Base-by-base conservation (phyloP, 2,113 vertebrate species). In the Sapayoa aenigma region DNA sequence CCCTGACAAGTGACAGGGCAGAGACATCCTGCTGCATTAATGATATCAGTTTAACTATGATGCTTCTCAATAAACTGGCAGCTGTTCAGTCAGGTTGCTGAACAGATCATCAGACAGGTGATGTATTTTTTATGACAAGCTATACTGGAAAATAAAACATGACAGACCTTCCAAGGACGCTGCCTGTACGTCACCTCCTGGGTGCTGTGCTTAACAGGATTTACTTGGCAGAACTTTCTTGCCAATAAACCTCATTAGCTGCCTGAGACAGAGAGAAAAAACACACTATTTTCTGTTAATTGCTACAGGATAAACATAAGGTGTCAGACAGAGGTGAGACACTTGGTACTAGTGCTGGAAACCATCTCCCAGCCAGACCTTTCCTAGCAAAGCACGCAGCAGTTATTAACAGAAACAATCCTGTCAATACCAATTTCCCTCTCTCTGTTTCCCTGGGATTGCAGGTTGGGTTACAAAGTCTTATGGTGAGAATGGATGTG, bases 171-270 rank as follows among this genome's bases (percentile, higher is more conserved):
- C 52, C 80, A 63, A 91, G 80, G 80, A 42, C 65, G 75, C 42
- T 82, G 80, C 68, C 86, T 96, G 12, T 71, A 87, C 69, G 74
- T 72, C 58, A 52, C 53, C 74, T 90, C 77, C 15, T 0, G 25
- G 75, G 58, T 31, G 58, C 69, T 91, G 39, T 41, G 55, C 65
- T 87, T 76, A 87, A 79, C 59, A 58, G 58, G 50, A 71, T 89
- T 94, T 73, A 79, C 83, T 82, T 87, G 62, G 78, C 73, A 82
- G 62, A 73, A 88, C 53, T 81, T 92, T 85, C 66, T 87, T 89
- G 95, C 80, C 95, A 95, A 73, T 53, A 82, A 92, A 73, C 49
- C 65, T 93, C 49, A 66, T 94, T 94, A 93, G 27, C 44, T 93
- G 88, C 65, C 80, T 89, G 80, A 84, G 39, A 78, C 4, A 0